Evolutionary conservation across 2,888 invertebrate genomes (phyloP).

Genomic region (Drosophila phalerata): DNA sequence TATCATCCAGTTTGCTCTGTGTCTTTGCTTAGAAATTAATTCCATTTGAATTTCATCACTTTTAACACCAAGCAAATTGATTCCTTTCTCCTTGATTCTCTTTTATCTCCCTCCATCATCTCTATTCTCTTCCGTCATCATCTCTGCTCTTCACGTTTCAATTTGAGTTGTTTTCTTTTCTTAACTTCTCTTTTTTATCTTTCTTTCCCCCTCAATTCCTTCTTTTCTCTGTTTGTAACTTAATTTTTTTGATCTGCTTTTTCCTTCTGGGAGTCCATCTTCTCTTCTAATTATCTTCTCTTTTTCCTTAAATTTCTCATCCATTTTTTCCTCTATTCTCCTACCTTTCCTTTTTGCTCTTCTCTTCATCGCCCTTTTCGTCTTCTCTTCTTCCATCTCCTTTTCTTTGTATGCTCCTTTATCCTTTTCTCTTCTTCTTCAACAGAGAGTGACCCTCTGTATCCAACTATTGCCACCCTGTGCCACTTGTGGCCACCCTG

Average conservation of each 20-base stretch:
- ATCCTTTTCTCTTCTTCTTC: neutral
- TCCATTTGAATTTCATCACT: slow-evolving; percentile 80
- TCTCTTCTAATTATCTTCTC: too few species aligned
- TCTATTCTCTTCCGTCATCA: neutral
- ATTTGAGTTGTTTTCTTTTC: neutral
- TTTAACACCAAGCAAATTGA: slow-evolving; percentile 35
- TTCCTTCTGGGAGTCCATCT: neutral
- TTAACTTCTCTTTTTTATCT: neutral
- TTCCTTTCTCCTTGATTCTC: neutral
- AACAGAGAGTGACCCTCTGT: neutral
- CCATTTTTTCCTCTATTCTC: neutral
- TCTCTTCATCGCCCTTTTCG: neutral
- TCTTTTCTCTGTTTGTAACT: too few species aligned
- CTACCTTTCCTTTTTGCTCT: neutral
- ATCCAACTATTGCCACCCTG: slow-evolving; percentile 34
- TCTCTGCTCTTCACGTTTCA: neutral
- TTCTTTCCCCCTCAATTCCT: neutral
- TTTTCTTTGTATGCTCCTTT: neutral
- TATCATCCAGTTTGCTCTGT: slow-evolving; percentile 15
- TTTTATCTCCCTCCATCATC: neutral
- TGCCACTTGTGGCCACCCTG: slow-evolving; percentile 8
- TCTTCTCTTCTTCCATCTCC: neutral
- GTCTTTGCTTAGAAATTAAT: slow-evolving; percentile 47
- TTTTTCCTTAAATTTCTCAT: too few species aligned
- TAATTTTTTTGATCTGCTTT: neutral